Evolutionary conservation across 2,888 invertebrate species (phyloP).

Genomic region (Sarcophaga subvicina): DNA sequence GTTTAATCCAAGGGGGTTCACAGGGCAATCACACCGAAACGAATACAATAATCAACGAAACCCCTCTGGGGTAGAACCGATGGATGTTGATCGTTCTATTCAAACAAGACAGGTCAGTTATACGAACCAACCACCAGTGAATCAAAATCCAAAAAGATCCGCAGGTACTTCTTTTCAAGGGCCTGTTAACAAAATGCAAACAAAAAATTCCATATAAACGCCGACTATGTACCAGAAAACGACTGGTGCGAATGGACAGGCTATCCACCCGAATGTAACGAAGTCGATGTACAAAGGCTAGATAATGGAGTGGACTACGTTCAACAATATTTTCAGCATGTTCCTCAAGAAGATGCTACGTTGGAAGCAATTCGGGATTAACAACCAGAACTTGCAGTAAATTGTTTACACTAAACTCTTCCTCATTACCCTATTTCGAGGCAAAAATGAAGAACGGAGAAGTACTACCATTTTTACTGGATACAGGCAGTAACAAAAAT

Average conservation of each 20-base stretch:
- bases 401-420: not conserved
- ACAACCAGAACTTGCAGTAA: not conserved
- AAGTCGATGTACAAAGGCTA: not conserved
- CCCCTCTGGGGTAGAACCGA: no score
- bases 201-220: not conserved
- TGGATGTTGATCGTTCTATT: not conserved
- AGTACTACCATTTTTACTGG: not conserved
- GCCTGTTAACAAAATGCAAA: not conserved
- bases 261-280: not conserved
- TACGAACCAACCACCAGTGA: not conserved
- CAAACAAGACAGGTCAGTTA: not conserved
- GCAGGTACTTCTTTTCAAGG: not conserved
- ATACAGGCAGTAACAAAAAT: conserved; percentile 9
- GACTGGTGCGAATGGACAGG: not conserved
- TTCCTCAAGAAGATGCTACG: not conserved
- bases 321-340: not conserved
- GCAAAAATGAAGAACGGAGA: conserved; percentile 8
- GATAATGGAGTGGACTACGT: not conserved
- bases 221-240: conserved; percentile 1
- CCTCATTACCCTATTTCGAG: not conserved
- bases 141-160: not conserved
- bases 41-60: no score
- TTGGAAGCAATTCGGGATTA: no score
- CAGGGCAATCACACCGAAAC: no score
- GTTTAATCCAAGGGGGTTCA: no score